A percentile compares a stretch with the other conserved stretches of the same genome.
Evolutionary conservation across 2,888 invertebrate species (phyloP).

Genomic region (Limnephilus lunatus): DNA sequence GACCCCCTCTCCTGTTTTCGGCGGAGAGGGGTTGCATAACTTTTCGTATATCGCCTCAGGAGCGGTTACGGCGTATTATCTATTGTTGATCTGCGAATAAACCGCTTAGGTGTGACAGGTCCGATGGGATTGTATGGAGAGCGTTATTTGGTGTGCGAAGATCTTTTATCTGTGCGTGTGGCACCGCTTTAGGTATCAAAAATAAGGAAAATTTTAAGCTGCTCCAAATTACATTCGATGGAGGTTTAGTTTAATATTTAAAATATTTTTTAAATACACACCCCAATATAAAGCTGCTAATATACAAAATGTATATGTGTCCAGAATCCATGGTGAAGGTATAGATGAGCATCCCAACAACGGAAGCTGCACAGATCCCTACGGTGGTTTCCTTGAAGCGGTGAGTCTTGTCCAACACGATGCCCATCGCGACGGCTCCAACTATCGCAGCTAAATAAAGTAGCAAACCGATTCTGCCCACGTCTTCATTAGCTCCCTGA

Average conservation of each 20-base stretch:
- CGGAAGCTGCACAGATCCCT: conserved; percentile 91
- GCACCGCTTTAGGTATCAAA: too few species aligned
- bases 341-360: conserved; percentile 94
- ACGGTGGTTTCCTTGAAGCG: conserved; percentile 97
- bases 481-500: conserved; percentile 79
- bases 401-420: conserved; percentile 94
- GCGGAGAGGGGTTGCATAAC: too few species aligned
- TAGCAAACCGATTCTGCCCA: conserved; percentile 93
- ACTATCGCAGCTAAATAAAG: conserved; percentile 96
- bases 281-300: conserved; percentile 92
- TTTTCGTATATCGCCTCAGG: too few species aligned
- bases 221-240: not conserved
- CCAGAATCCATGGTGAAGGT: conserved; percentile 91
- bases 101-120: too few species aligned
- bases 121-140: too few species aligned
- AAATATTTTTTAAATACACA: conserved; percentile 73
- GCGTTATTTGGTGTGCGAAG: too few species aligned
- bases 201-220: not conserved
- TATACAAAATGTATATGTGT: conserved; percentile 88
- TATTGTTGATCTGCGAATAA: too few species aligned
- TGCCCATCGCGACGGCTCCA: conserved; percentile 94
- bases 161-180: too few species aligned
- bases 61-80: too few species aligned
- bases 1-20: too few species aligned
- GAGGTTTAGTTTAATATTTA: not conserved